phyloP scores from a whole-genome alignment of 2,797 vertebrate species.

The Siniperca obscura region DNA sequence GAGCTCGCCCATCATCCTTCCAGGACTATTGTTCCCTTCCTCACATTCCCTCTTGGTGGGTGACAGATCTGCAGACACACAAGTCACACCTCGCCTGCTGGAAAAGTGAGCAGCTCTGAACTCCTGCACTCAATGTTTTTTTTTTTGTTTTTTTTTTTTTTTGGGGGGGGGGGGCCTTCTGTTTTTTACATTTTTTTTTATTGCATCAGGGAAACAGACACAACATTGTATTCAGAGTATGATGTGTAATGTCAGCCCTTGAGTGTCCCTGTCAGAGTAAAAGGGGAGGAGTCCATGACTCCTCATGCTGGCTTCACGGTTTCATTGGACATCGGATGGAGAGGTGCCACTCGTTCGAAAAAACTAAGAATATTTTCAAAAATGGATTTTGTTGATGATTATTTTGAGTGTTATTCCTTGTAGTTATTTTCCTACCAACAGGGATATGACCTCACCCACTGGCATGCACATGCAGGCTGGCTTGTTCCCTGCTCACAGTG shows the following conservation, averaged over 20 bases:
- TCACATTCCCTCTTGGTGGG: slow-evolving; percentile 33
- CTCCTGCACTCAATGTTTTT: slow-evolving; percentile 77
- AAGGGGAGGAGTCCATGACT: slow-evolving; percentile 83
- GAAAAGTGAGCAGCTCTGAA: slow-evolving; percentile 75
- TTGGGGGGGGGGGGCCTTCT: slow-evolving; percentile 54
- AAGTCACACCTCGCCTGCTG: slow-evolving; percentile 37
- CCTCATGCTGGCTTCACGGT: slow-evolving; percentile 86
- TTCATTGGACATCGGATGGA: slow-evolving; percentile 66
- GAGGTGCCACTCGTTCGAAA: slow-evolving; percentile 39
- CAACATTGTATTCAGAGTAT: slow-evolving; percentile 57
- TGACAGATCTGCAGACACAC: slow-evolving; percentile 45
- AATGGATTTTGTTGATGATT: slow-evolving; percentile 45
- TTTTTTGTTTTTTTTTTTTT: slow-evolving; percentile 1
- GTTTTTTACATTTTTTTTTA: slow-evolving; percentile 75
- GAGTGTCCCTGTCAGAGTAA: slow-evolving; percentile 93
- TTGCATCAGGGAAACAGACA: slow-evolving; percentile 93
- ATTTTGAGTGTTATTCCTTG: slow-evolving; percentile 45
- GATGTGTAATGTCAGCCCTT: slow-evolving; percentile 95
- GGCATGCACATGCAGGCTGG: slow-evolving; percentile 90
- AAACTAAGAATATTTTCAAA: slow-evolving; percentile 29
- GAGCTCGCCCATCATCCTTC: slow-evolving; percentile 46
- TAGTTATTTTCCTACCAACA: slow-evolving; percentile 60
- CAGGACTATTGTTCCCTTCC: slow-evolving; percentile 49
- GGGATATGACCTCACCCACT: slow-evolving; percentile 85
- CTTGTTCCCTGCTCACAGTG: slow-evolving; percentile 83